These are phyloP conservation scores for Kuschelorhynchus macadamiae DNA, from an alignment of 2,888 invertebrate species.

Conservation along the genomic window DNA sequence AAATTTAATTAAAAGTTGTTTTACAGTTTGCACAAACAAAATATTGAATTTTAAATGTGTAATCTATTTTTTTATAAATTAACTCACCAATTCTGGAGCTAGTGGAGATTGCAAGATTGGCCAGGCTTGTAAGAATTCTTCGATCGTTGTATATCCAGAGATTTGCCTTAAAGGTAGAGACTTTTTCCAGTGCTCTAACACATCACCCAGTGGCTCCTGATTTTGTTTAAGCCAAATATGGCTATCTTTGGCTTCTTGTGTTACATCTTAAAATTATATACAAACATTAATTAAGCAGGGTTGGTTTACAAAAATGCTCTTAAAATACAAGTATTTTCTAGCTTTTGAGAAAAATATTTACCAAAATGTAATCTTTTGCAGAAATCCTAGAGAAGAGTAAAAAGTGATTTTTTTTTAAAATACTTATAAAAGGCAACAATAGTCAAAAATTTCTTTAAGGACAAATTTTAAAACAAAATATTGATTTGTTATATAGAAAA, in stretches of 20 bases:
- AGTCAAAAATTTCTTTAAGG: no score
- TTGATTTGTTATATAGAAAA: background rate
- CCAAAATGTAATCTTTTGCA: background rate
- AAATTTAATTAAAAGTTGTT: background rate
- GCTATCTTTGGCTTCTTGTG: slow-evolving; percentile 1
- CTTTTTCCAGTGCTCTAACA: slow-evolving; percentile 13
- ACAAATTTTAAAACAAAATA: background rate
- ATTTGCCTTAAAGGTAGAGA: slow-evolving; percentile 4
- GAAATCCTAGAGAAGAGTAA: background rate
- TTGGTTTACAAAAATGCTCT: background rate
- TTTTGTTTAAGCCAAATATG: slow-evolving; percentile 12
- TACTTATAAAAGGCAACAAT: no score
- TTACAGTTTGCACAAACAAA: background rate
- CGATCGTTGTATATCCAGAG: background rate
- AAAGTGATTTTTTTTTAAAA: no score
- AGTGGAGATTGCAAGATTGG: slow-evolving; percentile 9
- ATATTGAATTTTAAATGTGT: background rate
- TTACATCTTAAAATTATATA: slow-evolving; percentile 9
- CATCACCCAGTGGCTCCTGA: slow-evolving; percentile 11
- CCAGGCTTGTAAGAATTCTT: slow-evolving; percentile 5
- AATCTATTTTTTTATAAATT: slow-evolving; percentile 2
- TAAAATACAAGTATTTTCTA: background rate
- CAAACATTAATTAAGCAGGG: background rate
- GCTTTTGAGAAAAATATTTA: background rate
- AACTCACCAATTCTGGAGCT: slow-evolving; percentile 9